Evolutionary conservation across 2,113 vertebrate species (phyloP).

Genomic region (Rhagologus leucostigma): DNA sequence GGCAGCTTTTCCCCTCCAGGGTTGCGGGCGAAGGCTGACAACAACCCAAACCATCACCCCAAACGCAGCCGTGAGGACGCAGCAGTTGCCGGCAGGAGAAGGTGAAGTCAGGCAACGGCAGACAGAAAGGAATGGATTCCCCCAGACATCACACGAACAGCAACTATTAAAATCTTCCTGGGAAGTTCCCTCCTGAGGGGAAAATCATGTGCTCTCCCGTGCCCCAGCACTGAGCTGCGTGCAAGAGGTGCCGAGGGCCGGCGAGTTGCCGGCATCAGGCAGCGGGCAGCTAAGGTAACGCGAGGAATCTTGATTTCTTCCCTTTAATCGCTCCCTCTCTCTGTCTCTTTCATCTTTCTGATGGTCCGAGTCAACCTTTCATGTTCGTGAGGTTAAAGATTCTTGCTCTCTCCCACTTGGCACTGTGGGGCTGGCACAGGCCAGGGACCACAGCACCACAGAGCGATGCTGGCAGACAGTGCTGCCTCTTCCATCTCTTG

Average conservation of each 20-base stretch:
- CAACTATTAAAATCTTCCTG: conserved; percentile 41
- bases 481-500: neutral
- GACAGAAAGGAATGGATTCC: neutral
- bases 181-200: conserved; percentile 29
- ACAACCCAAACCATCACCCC: neutral
- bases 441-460: accelerated
- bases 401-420: neutral
- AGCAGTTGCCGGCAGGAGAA: neutral
- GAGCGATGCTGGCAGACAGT: neutral
- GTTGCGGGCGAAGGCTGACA: neutral
- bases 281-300: conserved; percentile 33
- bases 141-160: conserved; percentile 11
- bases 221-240: neutral
- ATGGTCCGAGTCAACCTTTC: neutral
- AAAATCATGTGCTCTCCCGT: neutral
- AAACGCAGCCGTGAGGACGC: neutral
- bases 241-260: neutral
- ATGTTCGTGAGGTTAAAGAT: neutral
- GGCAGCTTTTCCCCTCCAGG: neutral
- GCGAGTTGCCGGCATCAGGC: neutral
- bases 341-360: neutral
- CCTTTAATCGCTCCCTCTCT: neutral
- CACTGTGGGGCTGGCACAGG: accelerated
- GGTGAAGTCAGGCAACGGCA: conserved; percentile 17
- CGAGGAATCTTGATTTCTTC: neutral